Evolutionary conservation across 1,140 invertebrate genomes (phyloP).

Genomic region (Bombus superbus): DNA sequence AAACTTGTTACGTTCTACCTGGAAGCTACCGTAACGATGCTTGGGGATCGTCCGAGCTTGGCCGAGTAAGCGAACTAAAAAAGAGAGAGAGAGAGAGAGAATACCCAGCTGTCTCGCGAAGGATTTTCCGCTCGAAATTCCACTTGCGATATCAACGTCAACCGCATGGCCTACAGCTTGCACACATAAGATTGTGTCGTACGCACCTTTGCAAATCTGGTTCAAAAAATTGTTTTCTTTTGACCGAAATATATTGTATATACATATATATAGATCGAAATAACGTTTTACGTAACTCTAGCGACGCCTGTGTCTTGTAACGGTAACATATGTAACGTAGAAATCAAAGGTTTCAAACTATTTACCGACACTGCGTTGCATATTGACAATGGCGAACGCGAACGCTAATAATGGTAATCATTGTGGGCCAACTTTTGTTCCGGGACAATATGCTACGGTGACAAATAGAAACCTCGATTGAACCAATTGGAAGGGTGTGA

Average conservation of each 20-base stretch:
- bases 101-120: neutral
- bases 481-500: too few species aligned
- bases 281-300: neutral
- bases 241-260: neutral
- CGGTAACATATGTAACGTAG: neutral
- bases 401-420: neutral
- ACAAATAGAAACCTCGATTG: slow-evolving; percentile 13
- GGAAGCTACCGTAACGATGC: neutral
- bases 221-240: neutral
- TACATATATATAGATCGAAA: neutral
- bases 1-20: slow-evolving; percentile 23
- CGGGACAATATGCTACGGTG: neutral
- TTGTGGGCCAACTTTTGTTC: neutral
- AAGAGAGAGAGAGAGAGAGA: neutral
- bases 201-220: neutral
- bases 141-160: neutral
- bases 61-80: neutral
- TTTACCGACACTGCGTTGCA: neutral
- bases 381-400: neutral
- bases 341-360: neutral
- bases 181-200: neutral
- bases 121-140: neutral
- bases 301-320: neutral
- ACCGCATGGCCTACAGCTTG: neutral
- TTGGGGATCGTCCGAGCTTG: neutral